These are phyloP conservation scores for Cheilosia variabilis DNA, from an alignment of 2,888 invertebrate species.

Conservation along the genomic window DNA sequence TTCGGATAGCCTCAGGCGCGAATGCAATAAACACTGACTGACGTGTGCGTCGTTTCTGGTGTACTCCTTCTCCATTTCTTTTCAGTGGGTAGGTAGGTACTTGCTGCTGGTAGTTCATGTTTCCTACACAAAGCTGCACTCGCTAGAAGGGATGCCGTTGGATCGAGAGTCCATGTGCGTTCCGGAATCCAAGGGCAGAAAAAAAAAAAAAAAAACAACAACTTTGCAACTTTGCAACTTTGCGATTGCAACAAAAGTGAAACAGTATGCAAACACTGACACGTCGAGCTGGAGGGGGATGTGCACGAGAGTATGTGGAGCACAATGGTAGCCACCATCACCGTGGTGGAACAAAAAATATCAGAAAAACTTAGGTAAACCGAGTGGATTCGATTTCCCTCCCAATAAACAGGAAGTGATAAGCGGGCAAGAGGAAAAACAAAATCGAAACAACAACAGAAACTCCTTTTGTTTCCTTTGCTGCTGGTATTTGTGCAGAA, in stretches of 20 bases:
- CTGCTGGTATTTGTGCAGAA: conserved; percentile 46
- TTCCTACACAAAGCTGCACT: conserved; percentile 62
- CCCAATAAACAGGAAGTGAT: conserved; percentile 79
- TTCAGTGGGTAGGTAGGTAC: conserved; percentile 16
- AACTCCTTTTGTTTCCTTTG: conserved; percentile 59
- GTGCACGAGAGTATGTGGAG: conserved; percentile 5
- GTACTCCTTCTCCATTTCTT: conserved; percentile 50
- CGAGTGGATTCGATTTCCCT: conserved; percentile 79
- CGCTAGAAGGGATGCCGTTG: conserved; percentile 32
- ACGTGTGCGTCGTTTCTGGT: conserved; percentile 52
- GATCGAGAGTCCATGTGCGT: conserved; percentile 44
- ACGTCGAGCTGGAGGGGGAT: conserved; percentile 2
- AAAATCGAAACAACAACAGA: conserved; percentile 12
- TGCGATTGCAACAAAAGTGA: conserved; percentile 67
- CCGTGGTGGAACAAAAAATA: conserved; percentile 41
- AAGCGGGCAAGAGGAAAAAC: conserved; percentile 65
- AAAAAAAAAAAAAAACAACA: conserved; percentile 39
- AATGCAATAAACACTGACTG: conserved; percentile 72
- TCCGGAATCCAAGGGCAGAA: conserved; percentile 58
- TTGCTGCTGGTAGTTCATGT: conserved; percentile 66
- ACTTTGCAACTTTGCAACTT: conserved; percentile 72
- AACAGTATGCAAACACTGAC: conserved; percentile 70
- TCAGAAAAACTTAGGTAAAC: conserved; percentile 76
- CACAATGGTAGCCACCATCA: conserved; percentile 68
- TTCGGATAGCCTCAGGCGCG: conserved; percentile 47